Conservation (phyloP, 2,888 invertebrate species). For the Parascotia fuliginaria region DNA sequence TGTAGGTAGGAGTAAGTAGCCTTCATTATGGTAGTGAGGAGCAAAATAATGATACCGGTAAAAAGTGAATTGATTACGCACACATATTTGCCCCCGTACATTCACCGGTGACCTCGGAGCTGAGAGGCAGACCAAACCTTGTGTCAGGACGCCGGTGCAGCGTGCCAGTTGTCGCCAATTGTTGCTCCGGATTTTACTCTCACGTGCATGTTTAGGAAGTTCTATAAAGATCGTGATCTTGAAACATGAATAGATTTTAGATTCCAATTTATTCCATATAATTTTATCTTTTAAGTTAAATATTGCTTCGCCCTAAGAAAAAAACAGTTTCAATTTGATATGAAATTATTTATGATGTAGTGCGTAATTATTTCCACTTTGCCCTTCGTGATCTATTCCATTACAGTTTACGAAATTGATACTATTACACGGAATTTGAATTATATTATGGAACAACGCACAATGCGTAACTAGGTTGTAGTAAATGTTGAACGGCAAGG, state of each 20-base stretch:
- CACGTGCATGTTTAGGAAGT: conserved; percentile 51
- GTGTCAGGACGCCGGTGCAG: conserved; percentile 61
- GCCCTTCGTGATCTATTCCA: conserved; percentile 10
- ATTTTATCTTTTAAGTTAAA: conserved; percentile 10
- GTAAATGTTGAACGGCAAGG: conserved; percentile 36
- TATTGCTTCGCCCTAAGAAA: conserved; percentile 7
- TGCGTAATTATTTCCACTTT: background rate
- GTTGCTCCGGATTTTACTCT: conserved; percentile 19
- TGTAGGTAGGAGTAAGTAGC: conserved; percentile 5
- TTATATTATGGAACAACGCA: conserved; percentile 37
- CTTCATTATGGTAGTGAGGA: conserved; percentile 28
- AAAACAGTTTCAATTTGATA: too few relatives aligned
- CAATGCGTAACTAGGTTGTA: conserved; percentile 43
- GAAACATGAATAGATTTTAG: conserved; percentile 33
- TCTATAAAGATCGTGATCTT: conserved; percentile 45
- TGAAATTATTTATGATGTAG: too few relatives aligned
- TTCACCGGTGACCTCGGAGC: conserved; percentile 77
- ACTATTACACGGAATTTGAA: conserved; percentile 20
- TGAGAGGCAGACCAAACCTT: conserved; percentile 68
- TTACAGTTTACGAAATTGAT: conserved; percentile 13
- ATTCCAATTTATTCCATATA: conserved; percentile 12
- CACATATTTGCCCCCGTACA: conserved; percentile 67
- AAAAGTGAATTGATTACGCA: conserved; percentile 59
- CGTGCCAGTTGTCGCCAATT: conserved; percentile 49
- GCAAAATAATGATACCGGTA: conserved; percentile 33